Evolutionary conservation across 2,888 invertebrate species (phyloP).

Genomic region (Lasioglossum vierecki): DNA sequence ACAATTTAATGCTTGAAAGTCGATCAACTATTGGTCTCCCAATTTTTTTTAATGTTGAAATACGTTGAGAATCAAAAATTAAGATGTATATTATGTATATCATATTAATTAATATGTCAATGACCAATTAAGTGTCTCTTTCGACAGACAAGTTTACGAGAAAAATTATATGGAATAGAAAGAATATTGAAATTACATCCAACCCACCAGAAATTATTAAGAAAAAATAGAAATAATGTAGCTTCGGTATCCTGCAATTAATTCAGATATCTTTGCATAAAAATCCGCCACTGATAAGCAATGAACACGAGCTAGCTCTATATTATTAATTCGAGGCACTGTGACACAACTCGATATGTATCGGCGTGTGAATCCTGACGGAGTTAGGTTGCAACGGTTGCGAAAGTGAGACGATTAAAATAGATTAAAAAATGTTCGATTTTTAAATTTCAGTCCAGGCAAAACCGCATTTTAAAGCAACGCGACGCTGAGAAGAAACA

Average conservation of each 20-base stretch:
- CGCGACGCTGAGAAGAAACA: constrained; percentile 46
- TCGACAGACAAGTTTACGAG: background rate
- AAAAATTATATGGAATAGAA: background rate
- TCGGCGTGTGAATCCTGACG: background rate
- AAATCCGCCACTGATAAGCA: background rate
- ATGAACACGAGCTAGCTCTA: background rate
- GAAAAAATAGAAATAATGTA: no score
- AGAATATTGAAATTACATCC: no score
- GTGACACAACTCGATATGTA: background rate
- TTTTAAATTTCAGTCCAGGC: background rate
- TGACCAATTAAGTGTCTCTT: background rate
- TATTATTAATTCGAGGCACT: background rate
- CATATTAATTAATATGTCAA: background rate
- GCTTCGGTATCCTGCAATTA: no score
- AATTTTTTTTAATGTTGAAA: background rate
- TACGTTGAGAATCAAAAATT: no score
- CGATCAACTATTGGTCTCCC: background rate
- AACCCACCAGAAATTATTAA: no score
- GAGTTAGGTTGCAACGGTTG: background rate
- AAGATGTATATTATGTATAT: no score
- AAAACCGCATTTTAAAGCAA: background rate
- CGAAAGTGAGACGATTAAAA: background rate
- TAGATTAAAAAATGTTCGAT: background rate
- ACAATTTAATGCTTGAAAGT: background rate
- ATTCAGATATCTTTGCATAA: no score